Evolutionary conservation across 2,888 invertebrate species (phyloP).

Genomic region (Amiota minor): DNA sequence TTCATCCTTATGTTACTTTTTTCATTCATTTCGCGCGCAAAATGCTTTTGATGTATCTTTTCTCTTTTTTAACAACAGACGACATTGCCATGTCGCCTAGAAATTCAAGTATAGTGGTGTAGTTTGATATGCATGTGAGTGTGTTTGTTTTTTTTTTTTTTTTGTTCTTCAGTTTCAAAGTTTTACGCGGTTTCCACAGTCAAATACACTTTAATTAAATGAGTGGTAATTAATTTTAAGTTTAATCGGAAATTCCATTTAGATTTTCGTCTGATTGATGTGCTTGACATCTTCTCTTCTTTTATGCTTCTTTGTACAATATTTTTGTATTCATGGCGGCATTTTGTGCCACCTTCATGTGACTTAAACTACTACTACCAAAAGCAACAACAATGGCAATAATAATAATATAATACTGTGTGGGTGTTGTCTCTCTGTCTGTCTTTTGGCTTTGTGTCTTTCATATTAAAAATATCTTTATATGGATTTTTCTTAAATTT

Average conservation of each 20-base stretch:
- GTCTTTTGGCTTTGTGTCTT: neutral
- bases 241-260: slow-evolving; percentile 73
- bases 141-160: slow-evolving; percentile 35
- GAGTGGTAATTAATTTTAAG: slow-evolving; percentile 72
- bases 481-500: too few relatives aligned
- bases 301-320: neutral
- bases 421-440: neutral
- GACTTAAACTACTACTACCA: too few relatives aligned
- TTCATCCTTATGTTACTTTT: slow-evolving; percentile 23
- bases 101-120: slow-evolving; percentile 7
- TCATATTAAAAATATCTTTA: too few relatives aligned
- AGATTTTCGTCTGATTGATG: slow-evolving; percentile 70
- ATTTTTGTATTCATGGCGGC: neutral
- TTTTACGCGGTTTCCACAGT: slow-evolving; percentile 56
- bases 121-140: slow-evolving; percentile 30
- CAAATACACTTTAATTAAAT: slow-evolving; percentile 73
- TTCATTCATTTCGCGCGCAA: slow-evolving; percentile 39
- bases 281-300: slow-evolving; percentile 59
- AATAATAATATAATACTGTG: neutral
- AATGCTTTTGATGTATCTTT: slow-evolving; percentile 46
- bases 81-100: too few relatives aligned
- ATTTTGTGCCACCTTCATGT: neutral
- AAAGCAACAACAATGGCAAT: neutral
- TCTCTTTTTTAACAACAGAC: too few relatives aligned
- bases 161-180: neutral